Percentiles rank a stretch among this genome's conserved stretches.
These are phyloP conservation scores for Caloenas nicobarica DNA, from an alignment of 2,113 vertebrate species.

Conservation along the genomic window DNA sequence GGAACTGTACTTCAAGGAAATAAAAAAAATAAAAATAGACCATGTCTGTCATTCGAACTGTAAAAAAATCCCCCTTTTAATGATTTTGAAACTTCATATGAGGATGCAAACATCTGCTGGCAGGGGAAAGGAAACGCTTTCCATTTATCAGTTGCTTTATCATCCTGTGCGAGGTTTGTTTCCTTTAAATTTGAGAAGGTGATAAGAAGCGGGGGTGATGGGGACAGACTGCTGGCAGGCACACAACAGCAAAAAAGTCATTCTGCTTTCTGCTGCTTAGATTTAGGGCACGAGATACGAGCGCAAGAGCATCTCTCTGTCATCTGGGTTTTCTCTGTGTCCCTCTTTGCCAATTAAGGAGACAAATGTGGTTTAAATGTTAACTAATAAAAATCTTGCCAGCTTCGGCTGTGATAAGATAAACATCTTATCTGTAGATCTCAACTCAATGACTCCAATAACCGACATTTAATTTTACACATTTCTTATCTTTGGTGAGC, in stretches of 20 bases:
- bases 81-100: neutral
- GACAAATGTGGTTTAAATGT: neutral
- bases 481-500: neutral
- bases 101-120: neutral
- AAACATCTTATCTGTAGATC: neutral
- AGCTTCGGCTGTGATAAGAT: neutral
- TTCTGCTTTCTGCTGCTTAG: neutral
- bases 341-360: neutral
- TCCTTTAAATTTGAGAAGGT: neutral
- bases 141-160: neutral
- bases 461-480: rapidly evolving
- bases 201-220: neutral
- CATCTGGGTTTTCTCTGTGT: neutral
- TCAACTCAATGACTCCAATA: neutral
- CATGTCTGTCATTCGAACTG: rapidly evolving
- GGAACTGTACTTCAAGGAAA: rapidly evolving
- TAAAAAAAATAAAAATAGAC: neutral
- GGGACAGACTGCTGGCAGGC: neutral
- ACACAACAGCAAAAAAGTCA: neutral
- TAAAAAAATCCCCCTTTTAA: neutral
- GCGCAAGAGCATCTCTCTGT: neutral
- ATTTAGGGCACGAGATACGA: neutral
- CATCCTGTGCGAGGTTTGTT: constrained; percentile 16
- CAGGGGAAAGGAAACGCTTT: neutral
- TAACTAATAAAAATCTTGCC: neutral